Percentiles rank a stretch among this genome's conserved stretches.
Evolutionary conservation across 2,797 vertebrate species (phyloP).

Genomic region (Macrochelys suwanniensis): DNA sequence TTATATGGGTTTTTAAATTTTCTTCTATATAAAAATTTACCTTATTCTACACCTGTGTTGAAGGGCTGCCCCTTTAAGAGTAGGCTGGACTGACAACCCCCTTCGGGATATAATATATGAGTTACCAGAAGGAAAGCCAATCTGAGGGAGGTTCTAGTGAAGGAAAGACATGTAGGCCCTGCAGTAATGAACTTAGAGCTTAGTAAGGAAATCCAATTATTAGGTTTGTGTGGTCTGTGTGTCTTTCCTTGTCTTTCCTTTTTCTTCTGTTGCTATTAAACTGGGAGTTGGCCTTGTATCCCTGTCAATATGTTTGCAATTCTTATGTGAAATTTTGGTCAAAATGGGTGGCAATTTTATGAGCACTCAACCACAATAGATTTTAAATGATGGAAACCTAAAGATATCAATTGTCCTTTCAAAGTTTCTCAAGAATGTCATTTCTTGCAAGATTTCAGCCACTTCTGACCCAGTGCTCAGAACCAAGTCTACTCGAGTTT

Average conservation of each 20-base stretch:
- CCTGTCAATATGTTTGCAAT: neutral
- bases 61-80: neutral
- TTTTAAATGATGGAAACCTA: slow-evolving; percentile 55
- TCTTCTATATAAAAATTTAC: slow-evolving; percentile 43
- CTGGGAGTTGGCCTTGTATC: neutral
- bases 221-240: neutral
- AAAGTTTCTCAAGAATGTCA: neutral
- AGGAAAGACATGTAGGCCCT: slow-evolving; percentile 22
- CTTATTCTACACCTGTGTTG: neutral
- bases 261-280: neutral
- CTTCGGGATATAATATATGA: slow-evolving; percentile 41
- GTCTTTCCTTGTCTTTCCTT: neutral
- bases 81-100: neutral
- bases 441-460: neutral
- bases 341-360: slow-evolving; percentile 59
- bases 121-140: slow-evolving; percentile 43
- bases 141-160: slow-evolving; percentile 3
- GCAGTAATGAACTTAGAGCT: slow-evolving; percentile 37
- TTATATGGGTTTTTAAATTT: slow-evolving; percentile 50
- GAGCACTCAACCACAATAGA: slow-evolving; percentile 66
- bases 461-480: neutral
- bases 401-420: slow-evolving; percentile 34
- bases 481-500: neutral
- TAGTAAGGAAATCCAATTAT: slow-evolving; percentile 46
- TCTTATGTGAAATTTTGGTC: slow-evolving; percentile 19